Percentiles rank a stretch among this genome's conserved stretches.
Conservation (phyloP, 2,888 invertebrate genomes). For the Parnassius smintheus region DNA sequence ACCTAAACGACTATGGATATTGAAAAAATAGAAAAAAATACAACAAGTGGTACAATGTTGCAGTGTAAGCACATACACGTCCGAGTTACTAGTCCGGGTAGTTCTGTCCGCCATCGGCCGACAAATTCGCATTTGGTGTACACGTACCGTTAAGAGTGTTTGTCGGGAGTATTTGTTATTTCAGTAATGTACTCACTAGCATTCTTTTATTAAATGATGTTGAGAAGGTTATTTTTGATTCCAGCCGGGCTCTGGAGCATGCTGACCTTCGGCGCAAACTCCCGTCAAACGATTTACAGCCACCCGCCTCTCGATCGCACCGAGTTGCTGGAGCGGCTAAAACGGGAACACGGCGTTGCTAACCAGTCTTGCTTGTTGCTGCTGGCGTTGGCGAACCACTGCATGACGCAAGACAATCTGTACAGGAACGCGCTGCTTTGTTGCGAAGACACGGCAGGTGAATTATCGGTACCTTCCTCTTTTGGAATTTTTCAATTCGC, state of each 20-base stretch:
- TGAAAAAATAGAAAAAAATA: no score
- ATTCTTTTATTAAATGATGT: no score
- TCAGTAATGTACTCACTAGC: no score
- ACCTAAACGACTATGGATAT: no score
- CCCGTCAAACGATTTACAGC: conserved; percentile 57
- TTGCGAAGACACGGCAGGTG: conserved; percentile 91
- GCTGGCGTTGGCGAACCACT: conserved; percentile 94
- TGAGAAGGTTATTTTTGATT: not conserved
- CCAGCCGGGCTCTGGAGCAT: conserved; percentile 90
- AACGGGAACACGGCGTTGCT: conserved; percentile 87
- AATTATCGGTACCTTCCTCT: conserved; percentile 26
- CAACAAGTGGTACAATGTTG: no score
- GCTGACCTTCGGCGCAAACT: conserved; percentile 83
- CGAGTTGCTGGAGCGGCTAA: conserved; percentile 72
- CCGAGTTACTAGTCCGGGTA: no score
- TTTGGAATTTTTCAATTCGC: no score
- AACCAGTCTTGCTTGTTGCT: conserved; percentile 94
- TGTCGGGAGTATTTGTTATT: no score
- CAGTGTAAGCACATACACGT: no score
- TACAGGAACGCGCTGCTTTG: conserved; percentile 92
- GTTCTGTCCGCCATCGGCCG: no score
- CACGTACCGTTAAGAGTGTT: no score
- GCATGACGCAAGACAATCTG: conserved; percentile 88
- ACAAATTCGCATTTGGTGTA: no score
- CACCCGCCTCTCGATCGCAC: conserved; percentile 59